Evolutionary conservation across 2,888 invertebrate species (phyloP).

Genomic region (Athalia circularis): DNA sequence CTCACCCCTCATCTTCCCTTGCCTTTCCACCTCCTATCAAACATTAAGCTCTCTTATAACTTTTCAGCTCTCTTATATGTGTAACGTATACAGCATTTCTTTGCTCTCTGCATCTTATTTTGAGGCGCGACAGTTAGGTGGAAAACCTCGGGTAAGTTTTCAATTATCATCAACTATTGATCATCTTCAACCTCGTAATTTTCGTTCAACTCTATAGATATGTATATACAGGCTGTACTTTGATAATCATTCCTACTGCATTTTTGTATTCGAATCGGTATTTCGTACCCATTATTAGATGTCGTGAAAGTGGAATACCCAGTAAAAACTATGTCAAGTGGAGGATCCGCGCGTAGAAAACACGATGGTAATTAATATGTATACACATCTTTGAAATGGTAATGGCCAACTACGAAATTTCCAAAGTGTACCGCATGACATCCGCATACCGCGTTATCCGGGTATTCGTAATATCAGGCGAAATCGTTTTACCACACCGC

Average conservation of each 20-base stretch:
- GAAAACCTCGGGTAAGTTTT: too few relatives aligned
- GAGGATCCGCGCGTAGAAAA: not conserved
- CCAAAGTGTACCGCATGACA: too few relatives aligned
- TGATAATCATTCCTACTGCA: too few relatives aligned
- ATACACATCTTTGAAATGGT: not conserved
- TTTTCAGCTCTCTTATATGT: constrained; percentile 16
- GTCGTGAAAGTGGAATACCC: constrained; percentile 31
- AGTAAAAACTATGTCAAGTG: not conserved
- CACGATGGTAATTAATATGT: not conserved
- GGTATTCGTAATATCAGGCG: too few relatives aligned
- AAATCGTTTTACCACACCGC: too few relatives aligned
- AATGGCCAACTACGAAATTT: not conserved
- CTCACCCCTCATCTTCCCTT: constrained; percentile 18
- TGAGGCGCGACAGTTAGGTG: too few relatives aligned
- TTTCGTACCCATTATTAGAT: not conserved
- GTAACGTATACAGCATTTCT: constrained; percentile 9
- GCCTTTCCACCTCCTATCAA: constrained; percentile 26
- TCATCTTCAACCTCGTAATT: too few relatives aligned
- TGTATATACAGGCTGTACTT: too few relatives aligned
- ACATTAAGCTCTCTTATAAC: too few relatives aligned
- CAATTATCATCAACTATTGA: too few relatives aligned
- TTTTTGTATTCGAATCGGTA: not conserved
- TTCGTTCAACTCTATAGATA: too few relatives aligned
- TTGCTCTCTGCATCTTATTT: constrained; percentile 1
- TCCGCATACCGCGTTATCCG: too few relatives aligned